Conservation (phyloP, 1,140 invertebrate genomes). For the Saccostrea cuccullata region DNA sequence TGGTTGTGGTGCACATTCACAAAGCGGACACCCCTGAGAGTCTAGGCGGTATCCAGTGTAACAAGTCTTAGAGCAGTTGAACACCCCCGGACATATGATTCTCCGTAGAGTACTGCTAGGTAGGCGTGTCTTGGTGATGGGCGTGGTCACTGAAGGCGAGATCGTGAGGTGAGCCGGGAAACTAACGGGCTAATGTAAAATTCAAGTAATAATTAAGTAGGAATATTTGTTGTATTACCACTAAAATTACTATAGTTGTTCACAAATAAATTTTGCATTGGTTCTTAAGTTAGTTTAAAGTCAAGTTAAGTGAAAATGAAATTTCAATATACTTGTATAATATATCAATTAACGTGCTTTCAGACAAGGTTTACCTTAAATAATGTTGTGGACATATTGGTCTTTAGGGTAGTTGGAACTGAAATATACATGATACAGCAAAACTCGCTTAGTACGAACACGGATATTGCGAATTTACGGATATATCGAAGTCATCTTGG, state of each 20-base stretch:
- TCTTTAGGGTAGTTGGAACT: neutral
- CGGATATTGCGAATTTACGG: too few species aligned
- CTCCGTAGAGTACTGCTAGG: constrained; percentile 35
- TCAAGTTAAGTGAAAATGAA: too few species aligned
- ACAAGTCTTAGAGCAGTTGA: constrained; percentile 42
- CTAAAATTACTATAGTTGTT: too few species aligned
- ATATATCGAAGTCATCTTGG: too few species aligned
- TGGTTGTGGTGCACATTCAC: constrained; percentile 48
- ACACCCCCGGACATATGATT: constrained; percentile 48
- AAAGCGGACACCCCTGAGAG: constrained; percentile 46
- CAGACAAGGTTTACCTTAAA: neutral
- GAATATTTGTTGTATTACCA: too few species aligned
- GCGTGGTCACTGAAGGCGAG: constrained; percentile 27
- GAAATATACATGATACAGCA: neutral
- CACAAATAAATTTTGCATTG: too few species aligned
- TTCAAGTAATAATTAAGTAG: too few species aligned
- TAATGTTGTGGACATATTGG: neutral
- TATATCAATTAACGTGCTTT: too few species aligned
- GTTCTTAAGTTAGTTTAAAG: too few species aligned
- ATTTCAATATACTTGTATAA: too few species aligned
- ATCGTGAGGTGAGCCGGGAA: constrained; percentile 44
- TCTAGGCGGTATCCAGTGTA: constrained; percentile 47
- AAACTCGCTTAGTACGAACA: too few species aligned
- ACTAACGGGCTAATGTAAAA: neutral
- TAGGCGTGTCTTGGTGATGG: neutral